These are phyloP conservation scores for Vesta saturnalis DNA, from an alignment of 2,888 invertebrate genomes.

Conservation along the genomic window DNA sequence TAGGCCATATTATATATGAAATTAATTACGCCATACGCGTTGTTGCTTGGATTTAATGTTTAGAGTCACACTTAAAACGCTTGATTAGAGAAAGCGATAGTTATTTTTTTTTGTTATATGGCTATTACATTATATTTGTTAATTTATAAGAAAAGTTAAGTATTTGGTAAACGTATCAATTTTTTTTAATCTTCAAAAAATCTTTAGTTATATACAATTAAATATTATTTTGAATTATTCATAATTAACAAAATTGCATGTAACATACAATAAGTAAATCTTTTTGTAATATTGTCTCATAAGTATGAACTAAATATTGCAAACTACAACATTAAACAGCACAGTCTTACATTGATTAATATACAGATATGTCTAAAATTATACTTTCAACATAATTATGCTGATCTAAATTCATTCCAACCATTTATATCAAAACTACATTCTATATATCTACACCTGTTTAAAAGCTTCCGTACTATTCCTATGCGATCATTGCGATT, in stretches of 20 bases:
- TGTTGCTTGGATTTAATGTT: too few species aligned
- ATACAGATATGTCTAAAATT: conserved; percentile 45
- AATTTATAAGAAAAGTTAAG: too few species aligned
- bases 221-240: background rate
- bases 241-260: background rate
- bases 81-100: too few species aligned
- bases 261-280: background rate
- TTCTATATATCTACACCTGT: conserved; percentile 15
- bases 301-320: conserved; percentile 17
- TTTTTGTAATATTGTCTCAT: conserved; percentile 25
- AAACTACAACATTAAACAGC: conserved; percentile 39
- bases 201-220: background rate
- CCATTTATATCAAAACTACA: conserved; percentile 30
- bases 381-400: conserved; percentile 19
- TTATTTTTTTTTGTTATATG: too few species aligned
- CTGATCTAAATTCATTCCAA: conserved; percentile 16
- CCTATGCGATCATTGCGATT: background rate
- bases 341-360: conserved; percentile 45
- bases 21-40: too few species aligned
- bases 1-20: too few species aligned
- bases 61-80: too few species aligned
- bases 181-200: background rate
- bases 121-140: too few species aligned
- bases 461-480: conserved; percentile 10
- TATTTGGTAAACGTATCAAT: background rate